Evolutionary conservation across 2,888 invertebrate genomes (phyloP).

Genomic region (Cyclophora albipunctata): DNA sequence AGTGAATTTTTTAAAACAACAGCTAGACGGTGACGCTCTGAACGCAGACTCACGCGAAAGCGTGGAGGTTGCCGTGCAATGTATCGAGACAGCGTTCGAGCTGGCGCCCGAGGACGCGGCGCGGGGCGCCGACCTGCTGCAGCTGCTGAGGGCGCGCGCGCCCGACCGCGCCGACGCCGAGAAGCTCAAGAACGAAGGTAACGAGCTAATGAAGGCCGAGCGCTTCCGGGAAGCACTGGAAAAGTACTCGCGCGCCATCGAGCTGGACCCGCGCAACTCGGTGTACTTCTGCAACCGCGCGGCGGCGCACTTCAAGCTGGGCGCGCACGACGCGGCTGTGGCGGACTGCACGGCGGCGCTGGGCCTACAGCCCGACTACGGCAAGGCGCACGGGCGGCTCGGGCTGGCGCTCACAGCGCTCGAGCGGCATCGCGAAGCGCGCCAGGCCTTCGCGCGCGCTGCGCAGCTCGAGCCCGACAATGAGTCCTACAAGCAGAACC

Average conservation of each 20-base stretch:
- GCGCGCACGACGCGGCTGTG: constrained; percentile 88
- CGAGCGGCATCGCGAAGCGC: constrained; percentile 88
- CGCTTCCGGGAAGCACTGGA: constrained; percentile 87
- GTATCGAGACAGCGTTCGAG: constrained; percentile 92
- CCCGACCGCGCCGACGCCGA: constrained; percentile 81
- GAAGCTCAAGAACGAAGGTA: constrained; percentile 89
- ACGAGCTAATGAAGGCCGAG: constrained; percentile 89
- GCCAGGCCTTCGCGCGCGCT: constrained; percentile 90
- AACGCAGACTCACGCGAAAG: constrained; percentile 78
- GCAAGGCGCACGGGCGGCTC: constrained; percentile 95
- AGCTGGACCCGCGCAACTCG: constrained; percentile 89
- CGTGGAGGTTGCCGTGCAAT: constrained; percentile 95
- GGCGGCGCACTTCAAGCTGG: constrained; percentile 93
- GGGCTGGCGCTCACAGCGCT: constrained; percentile 91
- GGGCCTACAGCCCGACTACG: constrained; percentile 90
- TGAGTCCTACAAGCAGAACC: constrained; percentile 90
- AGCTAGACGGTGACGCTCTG: constrained; percentile 67
- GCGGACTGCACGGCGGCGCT: constrained; percentile 94
- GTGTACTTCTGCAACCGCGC: constrained; percentile 98
- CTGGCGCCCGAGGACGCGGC: constrained; percentile 70
- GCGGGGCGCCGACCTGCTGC: constrained; percentile 48
- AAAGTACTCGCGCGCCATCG: constrained; percentile 92
- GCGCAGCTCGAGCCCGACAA: constrained; percentile 94
- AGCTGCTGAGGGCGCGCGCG: constrained; percentile 39
- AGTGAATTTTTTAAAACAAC: constrained; percentile 73